Base-by-base conservation (phyloP, 1,140 invertebrate species). In the Drosophila novamexicana region DNA sequence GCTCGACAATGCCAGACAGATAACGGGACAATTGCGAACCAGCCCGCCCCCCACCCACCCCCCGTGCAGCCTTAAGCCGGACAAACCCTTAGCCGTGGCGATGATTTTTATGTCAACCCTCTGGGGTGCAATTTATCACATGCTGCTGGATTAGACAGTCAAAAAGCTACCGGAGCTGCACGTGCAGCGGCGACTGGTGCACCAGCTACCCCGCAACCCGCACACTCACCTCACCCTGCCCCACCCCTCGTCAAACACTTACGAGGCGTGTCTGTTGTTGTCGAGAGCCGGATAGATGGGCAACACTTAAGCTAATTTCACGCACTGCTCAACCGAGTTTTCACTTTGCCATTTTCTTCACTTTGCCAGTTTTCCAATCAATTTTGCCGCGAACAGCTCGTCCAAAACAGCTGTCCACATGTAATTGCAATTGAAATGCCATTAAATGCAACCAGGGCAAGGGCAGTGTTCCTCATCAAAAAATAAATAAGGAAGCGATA, bases 101-200 rank as follows among this genome's bases (percentile, higher is more conserved):
- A 91, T 91, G 90, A 91, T 91, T 79, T 85, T 90, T 75, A 85
- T 91, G 83, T 56, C 73, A 91, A 92, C 82, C 88, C 91, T 83
- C 90, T 77, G 73, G 90, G 81, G 91, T 90, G 84, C 83, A 83
- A 92, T 92, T 92, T 91, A 91, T 92, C 91, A 92, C 85, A 82
- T 91, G 77, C 76, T 71, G 56, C 64, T 56, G 85, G 89, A 90
- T 91, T 90, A 92, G 76, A 77, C 75, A 91, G 90, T 90, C 86
- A 92, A 90, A 88, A 92, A 92, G 82, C 72, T 84, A 88, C 45
- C n/a, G 34, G 29, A 18, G 34, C 61, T 63, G 81, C 83, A 88
- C 83, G 83, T 88, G 83, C 83, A 81, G 40, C 52, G 44, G 36
- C 52, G 44, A 36, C 39, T 18, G 22, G 37, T 40, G 36, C 5